Evolutionary conservation across 2,113 vertebrate species (phyloP).

Genomic region (Connochaetes taurinus): DNA sequence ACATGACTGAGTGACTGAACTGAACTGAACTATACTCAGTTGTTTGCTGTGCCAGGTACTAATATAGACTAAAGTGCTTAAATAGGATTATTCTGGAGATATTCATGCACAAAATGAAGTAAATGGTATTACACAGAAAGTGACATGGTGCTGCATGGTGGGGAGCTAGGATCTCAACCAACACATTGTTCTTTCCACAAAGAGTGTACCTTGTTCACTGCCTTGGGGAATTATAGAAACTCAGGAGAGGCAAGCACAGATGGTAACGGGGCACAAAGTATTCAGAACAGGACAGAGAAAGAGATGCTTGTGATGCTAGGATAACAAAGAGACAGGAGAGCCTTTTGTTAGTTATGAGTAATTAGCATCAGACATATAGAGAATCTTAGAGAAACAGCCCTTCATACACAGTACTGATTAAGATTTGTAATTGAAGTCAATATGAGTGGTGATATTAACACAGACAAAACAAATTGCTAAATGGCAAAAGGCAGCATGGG

Average conservation of each 20-base stretch:
- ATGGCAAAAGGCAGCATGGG: not conserved
- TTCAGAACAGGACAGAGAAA: not conserved
- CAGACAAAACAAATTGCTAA: not conserved
- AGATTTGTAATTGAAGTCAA: not conserved
- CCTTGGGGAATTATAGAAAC: not conserved
- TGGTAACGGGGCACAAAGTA: not conserved
- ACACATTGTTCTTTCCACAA: not conserved
- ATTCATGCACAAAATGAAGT: not conserved
- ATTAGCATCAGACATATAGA: not conserved
- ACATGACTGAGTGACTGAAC: not conserved
- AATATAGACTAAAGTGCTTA: not conserved
- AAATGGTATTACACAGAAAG: not conserved
- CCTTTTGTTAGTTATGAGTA: not conserved
- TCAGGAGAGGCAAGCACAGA: not conserved
- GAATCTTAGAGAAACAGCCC: not conserved
- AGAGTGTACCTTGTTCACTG: not conserved
- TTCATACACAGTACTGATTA: not conserved
- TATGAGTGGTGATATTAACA: not conserved
- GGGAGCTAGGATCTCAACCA: not conserved
- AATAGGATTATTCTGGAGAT: not conserved
- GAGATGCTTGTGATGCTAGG: not conserved
- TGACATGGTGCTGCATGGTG: accelerated
- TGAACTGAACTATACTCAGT: not conserved
- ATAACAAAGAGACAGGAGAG: not conserved
- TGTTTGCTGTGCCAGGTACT: not conserved